Base-by-base conservation (phyloP, 2,113 vertebrate genomes). In the Climacteris rufus region DNA sequence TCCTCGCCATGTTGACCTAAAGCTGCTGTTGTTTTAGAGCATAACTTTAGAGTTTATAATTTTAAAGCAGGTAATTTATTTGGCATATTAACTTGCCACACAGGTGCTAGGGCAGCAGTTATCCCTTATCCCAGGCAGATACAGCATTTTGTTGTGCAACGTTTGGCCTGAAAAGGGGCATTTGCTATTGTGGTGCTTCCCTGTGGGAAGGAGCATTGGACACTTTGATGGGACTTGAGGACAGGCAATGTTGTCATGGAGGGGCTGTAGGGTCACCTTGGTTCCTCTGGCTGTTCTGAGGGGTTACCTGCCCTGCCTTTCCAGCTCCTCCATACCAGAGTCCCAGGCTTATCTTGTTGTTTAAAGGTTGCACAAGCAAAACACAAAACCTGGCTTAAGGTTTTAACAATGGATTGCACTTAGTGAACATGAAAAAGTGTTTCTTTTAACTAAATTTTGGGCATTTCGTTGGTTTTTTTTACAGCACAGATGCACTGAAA, bases 141-240 rank as follows among this genome's bases (percentile, higher is more conserved):
- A 0, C 0, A 0, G 9, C 16, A 10, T n/a, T 40, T 31, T 18
- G 3, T 35, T 88, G n/a, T 31, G n/a, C n/a, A 39, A 4, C 24
- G 10, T n/a, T 33, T 2, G 1, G 42, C 33, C 53, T 56, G 14
- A 22, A 30, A 45, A n/a, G 22, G 23, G 31, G 1, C 5, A 0
- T 11, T 13, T 40, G 40, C 27, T 68, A 24, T 7, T 23, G 39
- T 1, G 23, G 28, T 19, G 52, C 16, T 65, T 30, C 37, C n/a
- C 45, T 7, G 11, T 2, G 49, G 57, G 76, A 60, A 25, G 8
- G 59, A 47, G n/a, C 6, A 2, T 0, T 31, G 70, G 24, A 3
- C 15, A 3, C 0, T 0, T 2, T 23, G 1, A 19, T 0, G 4
- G 47, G 19, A 3, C 15, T 4, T 3, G 4, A 0, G 14, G n/a